Evolutionary conservation across 2,797 vertebrate species (phyloP).

Genomic region (Pelochelys cantorii): DNA sequence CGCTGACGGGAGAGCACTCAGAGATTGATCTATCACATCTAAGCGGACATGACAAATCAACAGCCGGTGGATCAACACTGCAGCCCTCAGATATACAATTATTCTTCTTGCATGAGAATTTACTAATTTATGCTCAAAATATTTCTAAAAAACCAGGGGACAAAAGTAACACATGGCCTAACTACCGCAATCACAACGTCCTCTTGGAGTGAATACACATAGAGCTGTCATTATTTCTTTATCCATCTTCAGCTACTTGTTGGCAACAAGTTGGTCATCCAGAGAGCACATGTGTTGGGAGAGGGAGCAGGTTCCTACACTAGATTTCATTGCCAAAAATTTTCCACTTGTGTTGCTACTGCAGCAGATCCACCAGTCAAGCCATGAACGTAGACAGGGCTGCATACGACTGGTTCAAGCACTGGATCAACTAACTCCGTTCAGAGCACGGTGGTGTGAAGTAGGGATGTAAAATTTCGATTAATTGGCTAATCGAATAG

Average conservation of each 20-base stretch:
- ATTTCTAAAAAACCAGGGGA: not conserved
- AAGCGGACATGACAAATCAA: too few species aligned
- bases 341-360: not conserved
- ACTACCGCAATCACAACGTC: not conserved
- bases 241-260: not conserved
- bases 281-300: not conserved
- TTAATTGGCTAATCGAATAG: too few species aligned
- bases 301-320: not conserved
- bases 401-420: not conserved
- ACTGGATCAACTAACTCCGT: too few species aligned
- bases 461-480: too few species aligned
- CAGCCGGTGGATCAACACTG: too few species aligned
- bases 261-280: accelerated
- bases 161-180: not conserved
- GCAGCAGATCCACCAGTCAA: not conserved
- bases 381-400: not conserved
- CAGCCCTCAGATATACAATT: not conserved
- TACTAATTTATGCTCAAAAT: not conserved
- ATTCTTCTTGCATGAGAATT: accelerated
- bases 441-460: not conserved
- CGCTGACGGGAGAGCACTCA: too few species aligned
- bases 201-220: conserved; percentile 9
- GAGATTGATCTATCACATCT: too few species aligned
- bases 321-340: not conserved
- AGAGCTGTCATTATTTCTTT: not conserved